Base-by-base conservation (phyloP, 1,140 invertebrate genomes). In the Helicoverpa armigera region DNA sequence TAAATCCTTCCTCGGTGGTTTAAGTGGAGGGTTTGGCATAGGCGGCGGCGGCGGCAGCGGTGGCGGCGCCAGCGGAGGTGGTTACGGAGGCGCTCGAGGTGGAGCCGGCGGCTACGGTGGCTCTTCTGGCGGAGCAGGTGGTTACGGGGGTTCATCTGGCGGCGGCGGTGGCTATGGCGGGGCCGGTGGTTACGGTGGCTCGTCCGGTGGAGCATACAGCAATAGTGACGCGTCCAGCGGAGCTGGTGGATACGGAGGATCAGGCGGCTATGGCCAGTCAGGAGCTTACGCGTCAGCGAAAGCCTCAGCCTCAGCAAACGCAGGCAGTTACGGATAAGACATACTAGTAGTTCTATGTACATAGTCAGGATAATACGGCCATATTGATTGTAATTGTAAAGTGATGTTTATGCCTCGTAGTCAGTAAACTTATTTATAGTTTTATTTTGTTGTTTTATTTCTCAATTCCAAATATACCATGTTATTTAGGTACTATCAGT, bases 321-420 rank as follows among this genome's bases (percentile, higher is more conserved):
- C 88, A 7, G 80, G 91, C 11, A 87, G 91, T 58, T 93, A 93
- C 60, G 90, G 90, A 3, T 56, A 80, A 77, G 53, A 2, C 13
- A 16, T 12, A 50, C 13, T 3, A 23, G 9, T 35, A 67, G 63
- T 67, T 67, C 61, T 9, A 67, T 12, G 43, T 50, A 69, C 65
- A 50, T 50, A 69, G 65, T 69, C 65, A 50, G 65, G 65, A 48
- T 67, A 35, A 16, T 16, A 69, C 65, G 43, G 65, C 65, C 43
- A 69, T 67, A 50, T 69, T 69, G 43, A 67, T 18, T 67, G 43
- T 50, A 69, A 69, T 48, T n/a, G 23, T 23, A 69, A 69, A 69
- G 65, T 69, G 65, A 69, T 69, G 43, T 50, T 69, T 23, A 69
- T 50, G 63, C 63, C 63, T 67, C 35, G 35, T 67, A 67, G 65